phyloP scores from a whole-genome alignment of 2,113 vertebrate species.

The Xyrauchen texanus region DNA sequence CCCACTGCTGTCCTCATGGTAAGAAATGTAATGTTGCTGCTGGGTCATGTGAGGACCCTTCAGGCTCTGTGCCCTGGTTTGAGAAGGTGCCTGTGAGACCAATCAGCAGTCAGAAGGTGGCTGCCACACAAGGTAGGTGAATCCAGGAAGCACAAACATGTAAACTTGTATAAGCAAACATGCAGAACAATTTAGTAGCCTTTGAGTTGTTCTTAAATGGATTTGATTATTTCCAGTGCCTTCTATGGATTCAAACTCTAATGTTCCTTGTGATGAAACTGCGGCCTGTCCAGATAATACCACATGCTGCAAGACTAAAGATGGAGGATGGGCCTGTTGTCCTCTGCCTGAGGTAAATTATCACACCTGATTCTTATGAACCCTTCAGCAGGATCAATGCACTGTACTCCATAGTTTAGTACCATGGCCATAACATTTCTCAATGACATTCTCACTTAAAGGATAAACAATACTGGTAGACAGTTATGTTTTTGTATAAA shows the following conservation, averaged over 20 bases:
- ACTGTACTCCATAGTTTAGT: no score
- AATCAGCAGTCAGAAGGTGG: no score
- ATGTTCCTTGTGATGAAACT: constrained; percentile 50
- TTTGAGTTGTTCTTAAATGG: neutral
- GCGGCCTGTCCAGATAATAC: constrained; percentile 42
- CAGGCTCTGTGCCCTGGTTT: constrained; percentile 50
- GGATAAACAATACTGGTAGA: no score
- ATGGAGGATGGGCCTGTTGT: constrained; percentile 62
- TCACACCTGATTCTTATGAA: neutral
- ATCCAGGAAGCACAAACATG: no score
- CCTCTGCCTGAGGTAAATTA: constrained; percentile 57
- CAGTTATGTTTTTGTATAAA: neutral
- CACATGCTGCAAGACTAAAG: constrained; percentile 60
- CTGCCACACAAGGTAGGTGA: no score
- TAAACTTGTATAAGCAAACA: no score
- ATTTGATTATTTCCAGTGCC: neutral
- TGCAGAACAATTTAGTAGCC: no score
- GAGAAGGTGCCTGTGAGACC: constrained; percentile 51
- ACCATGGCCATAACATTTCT: no score
- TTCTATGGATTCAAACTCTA: constrained; percentile 30
- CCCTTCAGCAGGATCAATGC: no score
- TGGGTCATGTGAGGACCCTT: constrained; percentile 54
- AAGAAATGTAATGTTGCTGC: constrained; percentile 65
- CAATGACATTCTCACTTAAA: no score
- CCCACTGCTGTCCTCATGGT: constrained; percentile 78